Percentiles rank a stretch among this genome's conserved stretches.
Evolutionary conservation across 2,113 vertebrate species (phyloP).

Genomic region (Dasypus novemcinctus): DNA sequence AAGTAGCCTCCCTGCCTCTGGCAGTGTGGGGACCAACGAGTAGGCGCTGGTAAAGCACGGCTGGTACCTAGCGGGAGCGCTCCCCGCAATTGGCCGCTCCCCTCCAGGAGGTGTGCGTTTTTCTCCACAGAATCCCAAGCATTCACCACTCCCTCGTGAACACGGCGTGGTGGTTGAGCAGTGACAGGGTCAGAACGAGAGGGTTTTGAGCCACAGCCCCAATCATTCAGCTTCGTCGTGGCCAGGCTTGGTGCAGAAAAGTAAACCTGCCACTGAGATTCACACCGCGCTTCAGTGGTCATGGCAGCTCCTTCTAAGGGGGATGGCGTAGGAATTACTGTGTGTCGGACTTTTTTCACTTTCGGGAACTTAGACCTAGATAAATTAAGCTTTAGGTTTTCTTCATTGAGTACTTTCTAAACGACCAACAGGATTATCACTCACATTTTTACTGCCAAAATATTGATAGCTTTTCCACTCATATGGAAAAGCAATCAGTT

Average conservation of each 20-base stretch:
- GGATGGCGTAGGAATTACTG: rapidly evolving
- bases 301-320: rapidly evolving
- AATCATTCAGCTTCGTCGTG: rapidly evolving
- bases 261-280: not conserved
- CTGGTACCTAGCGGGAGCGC: no score
- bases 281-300: rapidly evolving
- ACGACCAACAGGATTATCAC: not conserved
- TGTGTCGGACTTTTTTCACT: rapidly evolving
- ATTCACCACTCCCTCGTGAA: rapidly evolving
- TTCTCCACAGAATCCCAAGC: not conserved
- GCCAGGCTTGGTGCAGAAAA: not conserved
- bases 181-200: rapidly evolving
- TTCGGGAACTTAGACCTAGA: not conserved
- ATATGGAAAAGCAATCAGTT: not conserved
- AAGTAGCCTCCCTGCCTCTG: no score
- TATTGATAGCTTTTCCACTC: constrained; percentile 24
- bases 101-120: not conserved
- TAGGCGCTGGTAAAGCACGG: no score
- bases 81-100: no score
- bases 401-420: not conserved
- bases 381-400: not conserved
- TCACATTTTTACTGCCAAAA: not conserved
- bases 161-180: rapidly evolving
- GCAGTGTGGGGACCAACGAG: not conserved
- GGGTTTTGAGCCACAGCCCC: not conserved